Evolutionary conservation across 1,140 invertebrate species (phyloP), one percentile per base, ranked within the genome.

Genomic region (Charaxes varanes): DNA sequence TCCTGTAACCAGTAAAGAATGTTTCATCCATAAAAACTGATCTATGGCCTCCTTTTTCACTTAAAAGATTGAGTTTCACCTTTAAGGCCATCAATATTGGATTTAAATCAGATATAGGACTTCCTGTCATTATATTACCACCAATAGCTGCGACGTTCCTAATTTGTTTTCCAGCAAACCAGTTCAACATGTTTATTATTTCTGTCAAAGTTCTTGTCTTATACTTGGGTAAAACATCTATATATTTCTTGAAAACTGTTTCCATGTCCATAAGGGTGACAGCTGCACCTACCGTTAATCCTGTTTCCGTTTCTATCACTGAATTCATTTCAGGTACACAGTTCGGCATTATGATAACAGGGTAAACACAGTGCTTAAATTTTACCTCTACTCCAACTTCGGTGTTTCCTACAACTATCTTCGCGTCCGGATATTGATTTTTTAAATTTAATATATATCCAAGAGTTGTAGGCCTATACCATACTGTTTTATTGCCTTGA

Each of bases 161-260:
- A 45, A 98, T 97, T 85, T 99, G 97, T 79, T 94, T 95, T 10
- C 97, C 95, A 41, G 96, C 96, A 88, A 98, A 98, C 90, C 93
- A 97, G 61, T 95, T 90, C 3, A 98, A 84, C 93, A 98, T 98
- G 33, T 94, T 88, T 4, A 93, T 85, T 27, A 95, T 89, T 24
- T 91, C 88, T 33, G 79, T 66, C 49, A 94, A 93, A 24, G 94
- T 88, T 65, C 92, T 87, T 0, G 92, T 95, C 84, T 90, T 90
- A 44, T 82, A 77, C 63, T 88, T 86, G 24, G 91, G 89, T 48
- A 89, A 62, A 17, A 59, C 84, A 26, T 87, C 62, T 12, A 95
- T 91, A 53, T 89, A 81, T 41, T 88, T 62, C 45, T 73, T 87
- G 3, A 96, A 86, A 19, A 76, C 67, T 3, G 88, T 81, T 53